Conservation (phyloP, 2,888 invertebrate genomes). For the Tupiocoris notatus region DNA sequence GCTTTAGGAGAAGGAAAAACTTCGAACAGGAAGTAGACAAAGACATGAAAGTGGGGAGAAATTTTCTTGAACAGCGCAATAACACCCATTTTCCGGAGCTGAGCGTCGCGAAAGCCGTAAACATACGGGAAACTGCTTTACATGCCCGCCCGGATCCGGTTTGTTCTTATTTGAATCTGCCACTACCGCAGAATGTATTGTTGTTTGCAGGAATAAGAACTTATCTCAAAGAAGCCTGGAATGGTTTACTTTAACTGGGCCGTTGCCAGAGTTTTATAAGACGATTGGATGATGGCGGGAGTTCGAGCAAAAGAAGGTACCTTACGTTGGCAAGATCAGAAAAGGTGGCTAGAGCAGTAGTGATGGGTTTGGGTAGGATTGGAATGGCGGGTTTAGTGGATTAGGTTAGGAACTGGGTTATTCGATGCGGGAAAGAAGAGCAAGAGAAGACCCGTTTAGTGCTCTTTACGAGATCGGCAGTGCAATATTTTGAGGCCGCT, state of each 20-base stretch:
- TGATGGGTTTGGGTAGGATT: neutral
- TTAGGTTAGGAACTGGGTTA: neutral
- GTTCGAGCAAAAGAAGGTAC: neutral
- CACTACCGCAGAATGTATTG: neutral
- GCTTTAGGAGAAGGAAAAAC: neutral
- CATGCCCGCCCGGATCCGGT: neutral
- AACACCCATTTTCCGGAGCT: neutral
- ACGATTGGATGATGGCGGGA: neutral
- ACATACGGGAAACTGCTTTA: neutral
- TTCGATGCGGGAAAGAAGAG: neutral
- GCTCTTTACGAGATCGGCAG: neutral
- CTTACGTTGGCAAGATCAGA: neutral
- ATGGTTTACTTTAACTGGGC: neutral
- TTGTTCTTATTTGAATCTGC: neutral
- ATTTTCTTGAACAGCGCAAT: neutral
- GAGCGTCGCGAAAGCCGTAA: neutral
- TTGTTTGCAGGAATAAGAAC: neutral
- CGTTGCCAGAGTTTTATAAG: neutral
- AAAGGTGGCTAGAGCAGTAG: neutral
- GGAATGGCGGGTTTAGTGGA: neutral
- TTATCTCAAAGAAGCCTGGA: neutral
- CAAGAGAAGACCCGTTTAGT: neutral
- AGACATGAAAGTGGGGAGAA: too few species aligned
- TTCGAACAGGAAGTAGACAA: neutral
- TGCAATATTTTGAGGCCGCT: neutral